Percentiles rank a stretch among this genome's conserved stretches.
Conservation (phyloP, 2,113 vertebrate species). For the Cynoglossus semilaevis region DNA sequence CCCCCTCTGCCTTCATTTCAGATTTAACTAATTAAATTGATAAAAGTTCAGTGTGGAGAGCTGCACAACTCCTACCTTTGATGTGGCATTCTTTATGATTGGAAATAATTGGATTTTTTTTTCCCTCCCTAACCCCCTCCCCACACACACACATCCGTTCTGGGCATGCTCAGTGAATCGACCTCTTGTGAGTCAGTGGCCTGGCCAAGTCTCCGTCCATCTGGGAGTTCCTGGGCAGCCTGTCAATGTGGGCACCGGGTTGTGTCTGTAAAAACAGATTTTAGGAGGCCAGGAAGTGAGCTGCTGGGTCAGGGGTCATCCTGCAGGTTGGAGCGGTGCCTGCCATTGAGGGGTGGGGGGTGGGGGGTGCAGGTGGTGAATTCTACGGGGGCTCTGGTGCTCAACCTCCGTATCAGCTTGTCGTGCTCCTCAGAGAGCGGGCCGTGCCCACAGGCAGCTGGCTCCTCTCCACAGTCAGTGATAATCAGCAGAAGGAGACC, state of each 20-base stretch:
- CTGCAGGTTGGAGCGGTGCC: slow-evolving; percentile 48
- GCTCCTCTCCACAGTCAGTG: slow-evolving; percentile 65
- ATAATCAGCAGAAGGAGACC: slow-evolving; percentile 71
- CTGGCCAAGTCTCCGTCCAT: slow-evolving; percentile 31
- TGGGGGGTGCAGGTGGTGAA: no score
- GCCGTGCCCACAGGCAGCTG: slow-evolving; percentile 64
- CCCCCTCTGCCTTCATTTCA: slow-evolving; percentile 68
- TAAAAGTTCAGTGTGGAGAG: slow-evolving; percentile 74
- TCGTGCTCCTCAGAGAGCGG: slow-evolving; percentile 45
- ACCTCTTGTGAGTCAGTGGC: slow-evolving; percentile 36
- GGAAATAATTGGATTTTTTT: slow-evolving; percentile 76
- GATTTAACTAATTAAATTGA: slow-evolving; percentile 80
- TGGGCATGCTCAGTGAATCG: slow-evolving; percentile 68
- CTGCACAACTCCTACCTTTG: slow-evolving; percentile 76
- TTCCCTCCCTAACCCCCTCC: background rate
- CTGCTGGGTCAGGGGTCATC: slow-evolving; percentile 47
- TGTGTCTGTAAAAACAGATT: slow-evolving; percentile 33
- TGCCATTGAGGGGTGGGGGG: slow-evolving; percentile 47
- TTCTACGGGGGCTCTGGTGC: slow-evolving; percentile 34
- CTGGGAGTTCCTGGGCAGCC: slow-evolving; percentile 28
- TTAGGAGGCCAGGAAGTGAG: slow-evolving; percentile 18
- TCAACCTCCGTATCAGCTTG: slow-evolving; percentile 58
- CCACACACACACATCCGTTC: slow-evolving; percentile 46
- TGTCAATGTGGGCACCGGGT: slow-evolving; percentile 28
- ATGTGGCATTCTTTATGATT: slow-evolving; percentile 78